Evolutionary conservation across 2,797 vertebrate genomes (phyloP).

Genomic region (Echeneis naucrates): DNA sequence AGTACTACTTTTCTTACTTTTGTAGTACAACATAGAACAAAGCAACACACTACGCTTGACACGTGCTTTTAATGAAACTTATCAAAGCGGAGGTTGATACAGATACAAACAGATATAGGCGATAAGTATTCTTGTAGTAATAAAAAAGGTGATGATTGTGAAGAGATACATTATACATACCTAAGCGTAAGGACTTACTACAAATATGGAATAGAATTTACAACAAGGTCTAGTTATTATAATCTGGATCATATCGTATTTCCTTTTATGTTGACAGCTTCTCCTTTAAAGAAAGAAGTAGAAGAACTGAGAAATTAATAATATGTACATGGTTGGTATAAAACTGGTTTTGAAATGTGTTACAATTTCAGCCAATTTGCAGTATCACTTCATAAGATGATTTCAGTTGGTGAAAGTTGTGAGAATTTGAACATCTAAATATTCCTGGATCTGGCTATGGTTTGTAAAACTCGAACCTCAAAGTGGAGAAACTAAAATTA

Average conservation of each 20-base stretch:
- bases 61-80: neutral
- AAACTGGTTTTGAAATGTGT: constrained; percentile 2
- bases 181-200: neutral
- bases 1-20: neutral
- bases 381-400: neutral
- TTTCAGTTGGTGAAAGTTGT: neutral
- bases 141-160: neutral
- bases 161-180: neutral
- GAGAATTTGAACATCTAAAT: neutral
- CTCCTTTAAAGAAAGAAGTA: neutral
- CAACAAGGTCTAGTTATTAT: neutral
- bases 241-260: neutral
- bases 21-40: constrained; percentile 1
- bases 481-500: neutral
- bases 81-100: constrained; percentile 7
- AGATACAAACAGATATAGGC: neutral
- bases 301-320: neutral
- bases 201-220: no score
- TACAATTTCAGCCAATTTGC: neutral
- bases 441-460: neutral
- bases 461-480: neutral
- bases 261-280: neutral
- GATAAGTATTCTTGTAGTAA: neutral
- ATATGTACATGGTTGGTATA: neutral
- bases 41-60: neutral